Conservation (phyloP, 2,797 vertebrate genomes). For the Melanotaenia boesemani region DNA sequence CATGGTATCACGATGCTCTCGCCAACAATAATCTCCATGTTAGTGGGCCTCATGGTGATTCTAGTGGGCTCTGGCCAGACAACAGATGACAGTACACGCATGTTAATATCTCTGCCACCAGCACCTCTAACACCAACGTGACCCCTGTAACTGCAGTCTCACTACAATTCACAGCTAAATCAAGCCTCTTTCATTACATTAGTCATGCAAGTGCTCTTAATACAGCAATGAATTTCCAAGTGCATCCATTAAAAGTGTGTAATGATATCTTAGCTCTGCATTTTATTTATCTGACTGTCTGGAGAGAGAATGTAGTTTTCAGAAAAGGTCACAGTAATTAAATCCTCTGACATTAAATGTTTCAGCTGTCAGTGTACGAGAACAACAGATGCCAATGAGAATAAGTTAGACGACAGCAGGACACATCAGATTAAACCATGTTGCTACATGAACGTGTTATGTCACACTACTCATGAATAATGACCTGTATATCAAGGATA, state of each 20-base stretch:
- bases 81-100: conserved; percentile 65
- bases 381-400: conserved; percentile 71
- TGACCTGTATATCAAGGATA: conserved; percentile 64
- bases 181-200: conserved; percentile 31
- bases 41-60: conserved; percentile 92
- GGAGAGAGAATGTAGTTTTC: conserved; percentile 50
- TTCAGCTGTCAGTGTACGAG: conserved; percentile 63
- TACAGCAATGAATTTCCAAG: conserved; percentile 53
- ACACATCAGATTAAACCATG: conserved; percentile 49
- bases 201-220: conserved; percentile 33
- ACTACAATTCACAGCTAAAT: conserved; percentile 30
- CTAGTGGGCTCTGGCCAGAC: conserved; percentile 90
- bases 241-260: conserved; percentile 50
- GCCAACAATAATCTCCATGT: conserved; percentile 95
- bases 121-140: conserved; percentile 48
- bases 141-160: conserved; percentile 27
- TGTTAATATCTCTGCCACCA: conserved; percentile 59
- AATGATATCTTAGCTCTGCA: conserved; percentile 60
- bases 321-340: conserved; percentile 82
- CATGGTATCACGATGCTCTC: conserved; percentile 94
- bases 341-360: conserved; percentile 78
- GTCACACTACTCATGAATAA: conserved; percentile 56
- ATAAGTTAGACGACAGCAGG: conserved; percentile 58
- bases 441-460: conserved; percentile 40
- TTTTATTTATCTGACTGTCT: conserved; percentile 38